Percentiles rank a stretch among this genome's conserved stretches.
Conservation (phyloP, 2,888 invertebrate species). For the Nymphalis polychloros region DNA sequence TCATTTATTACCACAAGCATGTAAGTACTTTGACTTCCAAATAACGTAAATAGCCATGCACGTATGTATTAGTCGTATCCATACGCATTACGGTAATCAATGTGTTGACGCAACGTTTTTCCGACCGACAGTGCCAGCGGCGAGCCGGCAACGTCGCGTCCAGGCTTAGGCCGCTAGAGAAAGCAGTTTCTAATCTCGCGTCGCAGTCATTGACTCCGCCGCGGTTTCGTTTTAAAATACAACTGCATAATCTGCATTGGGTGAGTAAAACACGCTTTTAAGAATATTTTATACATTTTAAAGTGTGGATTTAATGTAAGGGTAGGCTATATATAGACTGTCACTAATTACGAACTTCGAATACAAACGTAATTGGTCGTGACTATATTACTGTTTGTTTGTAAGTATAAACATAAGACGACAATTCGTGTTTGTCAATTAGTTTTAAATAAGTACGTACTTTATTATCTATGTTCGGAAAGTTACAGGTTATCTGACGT, state of each 20-base stretch:
- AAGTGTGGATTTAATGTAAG: not conserved
- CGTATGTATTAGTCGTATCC: slow-evolving; percentile 7
- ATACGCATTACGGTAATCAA: slow-evolving; percentile 37
- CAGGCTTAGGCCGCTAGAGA: slow-evolving; percentile 66
- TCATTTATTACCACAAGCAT: not conserved
- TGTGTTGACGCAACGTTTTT: slow-evolving; percentile 41
- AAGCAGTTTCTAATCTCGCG: slow-evolving; percentile 80
- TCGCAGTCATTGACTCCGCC: slow-evolving; percentile 76
- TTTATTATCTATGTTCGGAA: too few relatives aligned
- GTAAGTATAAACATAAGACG: too few relatives aligned
- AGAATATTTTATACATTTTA: not conserved
- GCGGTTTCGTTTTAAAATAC: slow-evolving; percentile 42
- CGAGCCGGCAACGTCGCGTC: slow-evolving; percentile 70
- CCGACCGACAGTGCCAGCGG: slow-evolving; percentile 38
- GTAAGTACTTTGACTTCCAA: not conserved
- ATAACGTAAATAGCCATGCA: not conserved
- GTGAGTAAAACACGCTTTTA: not conserved
- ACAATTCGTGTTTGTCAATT: too few relatives aligned
- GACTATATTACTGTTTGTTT: too few relatives aligned
- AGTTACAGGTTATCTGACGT: too few relatives aligned
- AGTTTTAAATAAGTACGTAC: too few relatives aligned
- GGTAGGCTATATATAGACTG: not conserved
- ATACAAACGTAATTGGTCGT: too few relatives aligned
- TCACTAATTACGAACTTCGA: not conserved
- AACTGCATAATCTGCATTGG: slow-evolving; percentile 36